Percentiles rank a stretch among this genome's conserved stretches.
These are phyloP conservation scores for Euplagia quadripunctaria DNA, from an alignment of 2,888 invertebrate genomes.

Conservation along the genomic window DNA sequence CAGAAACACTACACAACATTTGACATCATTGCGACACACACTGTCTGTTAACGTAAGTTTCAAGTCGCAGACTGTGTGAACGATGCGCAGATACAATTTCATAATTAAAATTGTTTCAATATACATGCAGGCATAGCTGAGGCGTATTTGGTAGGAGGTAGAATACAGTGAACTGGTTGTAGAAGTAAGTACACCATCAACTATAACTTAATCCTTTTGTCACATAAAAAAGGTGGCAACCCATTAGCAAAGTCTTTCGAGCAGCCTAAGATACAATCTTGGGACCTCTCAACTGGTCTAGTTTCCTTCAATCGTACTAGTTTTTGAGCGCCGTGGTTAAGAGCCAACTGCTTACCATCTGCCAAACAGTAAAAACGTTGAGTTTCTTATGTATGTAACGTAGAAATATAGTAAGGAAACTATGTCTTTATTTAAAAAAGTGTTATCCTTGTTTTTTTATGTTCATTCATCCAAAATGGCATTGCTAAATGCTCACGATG, in stretches of 20 bases:
- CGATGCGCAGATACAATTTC: constrained; percentile 35
- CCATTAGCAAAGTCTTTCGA: background rate
- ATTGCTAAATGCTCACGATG: too few species aligned
- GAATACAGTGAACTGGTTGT: background rate
- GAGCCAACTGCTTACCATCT: too few species aligned
- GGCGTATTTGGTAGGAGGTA: background rate
- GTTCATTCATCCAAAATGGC: too few species aligned
- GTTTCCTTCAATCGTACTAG: too few species aligned
- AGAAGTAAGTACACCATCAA: background rate
- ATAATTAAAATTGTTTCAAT: constrained; percentile 44
- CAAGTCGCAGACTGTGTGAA: constrained; percentile 28
- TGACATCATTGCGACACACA: constrained; percentile 18
- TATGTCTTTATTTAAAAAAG: too few species aligned
- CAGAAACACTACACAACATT: constrained; percentile 1
- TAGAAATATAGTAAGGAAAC: too few species aligned
- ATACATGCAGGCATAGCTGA: constrained; percentile 12
- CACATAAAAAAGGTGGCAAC: background rate
- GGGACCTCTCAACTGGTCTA: background rate
- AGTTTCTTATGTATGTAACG: too few species aligned
- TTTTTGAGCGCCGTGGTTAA: too few species aligned
- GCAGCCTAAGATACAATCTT: background rate
- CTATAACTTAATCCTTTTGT: background rate
- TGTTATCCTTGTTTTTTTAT: too few species aligned
- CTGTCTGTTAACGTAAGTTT: constrained; percentile 24
- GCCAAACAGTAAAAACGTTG: too few species aligned